Base-by-base conservation (phyloP, 2,113 vertebrate genomes). In the Pongo pygmaeus region DNA sequence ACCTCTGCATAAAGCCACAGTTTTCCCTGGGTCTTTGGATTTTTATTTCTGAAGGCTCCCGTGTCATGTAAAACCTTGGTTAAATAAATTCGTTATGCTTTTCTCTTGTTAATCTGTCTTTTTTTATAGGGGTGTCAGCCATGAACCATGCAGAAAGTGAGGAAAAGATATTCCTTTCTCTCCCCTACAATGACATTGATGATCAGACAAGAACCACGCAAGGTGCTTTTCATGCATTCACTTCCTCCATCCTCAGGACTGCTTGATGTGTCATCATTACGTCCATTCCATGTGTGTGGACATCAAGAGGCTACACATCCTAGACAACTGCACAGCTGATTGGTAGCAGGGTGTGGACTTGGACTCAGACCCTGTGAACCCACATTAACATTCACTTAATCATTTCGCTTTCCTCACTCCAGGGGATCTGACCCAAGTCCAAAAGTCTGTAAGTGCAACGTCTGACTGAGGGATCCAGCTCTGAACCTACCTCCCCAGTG, bases 151-250 rank as follows among this genome's bases (percentile, higher is more conserved):
- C 64, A 12, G 38, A 12, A 7, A 50, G 23, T 30, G 0, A 43
- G 50, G 64, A 16, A 43, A 23, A 17, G 27, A 8, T 25, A 13
- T 32, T 1, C 6, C 48, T 52, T 57, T 25, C 5, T 16, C 50
- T 8, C 46, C 2, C 35, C 7, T 4, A 4, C 1, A 12, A n/a
- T 25, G 18, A 25, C 8, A 7, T 0, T 2, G 6, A 38, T 4
- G 0, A 6, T 17, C 77, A 52, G 52, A 64, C 17, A 11, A 3
- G 84, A 57, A 30, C 46, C 27, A 22, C 0, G 22, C 11, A 1
- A 40, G 61, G 32, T 0, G 4, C 22, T 6, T n/a, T 48, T 17
- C 59, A 9, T 1, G 7, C 7, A 14, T 3, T 2, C 3, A 8
- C 3, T 14, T 27, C n/a, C 25, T 84, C 30, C 84, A 48, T 25